Base-by-base conservation (phyloP, 2,888 invertebrate species). In the Epirrhoe alternata region DNA sequence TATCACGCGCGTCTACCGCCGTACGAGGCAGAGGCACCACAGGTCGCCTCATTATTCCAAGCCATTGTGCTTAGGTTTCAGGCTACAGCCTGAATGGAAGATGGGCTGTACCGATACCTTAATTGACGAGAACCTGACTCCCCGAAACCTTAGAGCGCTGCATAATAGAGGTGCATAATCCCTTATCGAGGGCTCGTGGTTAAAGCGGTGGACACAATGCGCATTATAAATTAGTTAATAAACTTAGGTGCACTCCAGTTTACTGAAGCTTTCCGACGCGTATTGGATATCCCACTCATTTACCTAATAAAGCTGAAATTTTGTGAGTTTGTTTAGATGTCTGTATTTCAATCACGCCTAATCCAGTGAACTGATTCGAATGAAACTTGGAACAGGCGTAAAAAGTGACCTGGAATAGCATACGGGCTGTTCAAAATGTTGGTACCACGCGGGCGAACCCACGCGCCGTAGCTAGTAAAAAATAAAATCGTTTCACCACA, bases 81-180 rank as follows among this genome's bases (percentile, higher is more conserved):
- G 81, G 68, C 77, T 72, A 75, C 73, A 82, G 83, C 78, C 80
- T 85, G 80, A 85, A 85, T 86, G 85, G 86, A 86, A 90, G 92
- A 92, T 92, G 88, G 84, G 88, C 77, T 80, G 75, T 72, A 74
- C 74, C 86, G 93, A 92, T 93, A 92, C 88, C 89, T 92, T 93
- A 92, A 93, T 93, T 92, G 92, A 92, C 89, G 90, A 92, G 89
- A 83, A 85, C 81, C 85, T 84, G 84, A 86, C 86, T 89, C 87
- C 87, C 92, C 89, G 89, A 92, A 92, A 92, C 92, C 90, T 86
- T 83, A 91, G 86, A 86, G 81, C 84, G 83, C 86, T 88, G 92
- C 86, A 91, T 92, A 92, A 92, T 92, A 91, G 90, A 90, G 89
- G 86, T 78, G 88, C 83, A 90, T 91, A 91, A 89, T 89, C 79